phyloP scores from a whole-genome alignment of 2,113 vertebrate genomes.

The Pungitius pungitius region DNA sequence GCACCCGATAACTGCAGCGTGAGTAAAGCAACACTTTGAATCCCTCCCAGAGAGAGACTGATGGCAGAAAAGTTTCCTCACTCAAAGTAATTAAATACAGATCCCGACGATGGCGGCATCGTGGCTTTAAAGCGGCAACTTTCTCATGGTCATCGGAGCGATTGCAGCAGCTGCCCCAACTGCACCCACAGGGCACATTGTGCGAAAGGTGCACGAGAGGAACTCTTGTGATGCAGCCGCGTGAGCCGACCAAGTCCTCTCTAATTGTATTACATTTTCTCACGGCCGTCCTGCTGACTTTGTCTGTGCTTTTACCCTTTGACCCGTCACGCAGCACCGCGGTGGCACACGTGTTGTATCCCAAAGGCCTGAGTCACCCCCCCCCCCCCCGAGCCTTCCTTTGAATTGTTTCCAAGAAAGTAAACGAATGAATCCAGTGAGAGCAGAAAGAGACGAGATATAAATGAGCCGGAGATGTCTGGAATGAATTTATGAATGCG shows the following conservation, averaged over 20 bases:
- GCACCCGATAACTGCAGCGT: not conserved
- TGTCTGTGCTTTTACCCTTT: not conserved
- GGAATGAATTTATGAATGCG: not conserved
- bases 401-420: not conserved
- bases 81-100: not conserved
- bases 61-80: not conserved
- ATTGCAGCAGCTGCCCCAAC: not conserved
- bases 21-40: not conserved
- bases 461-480: not conserved
- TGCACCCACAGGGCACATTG: not conserved
- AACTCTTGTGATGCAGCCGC: not conserved
- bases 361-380: conserved; percentile 1
- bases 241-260: not conserved
- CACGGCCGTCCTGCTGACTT: conserved; percentile 2
- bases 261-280: conserved; percentile 27
- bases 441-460: not conserved
- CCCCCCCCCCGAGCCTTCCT: conserved; percentile 7
- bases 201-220: not conserved
- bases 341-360: not conserved
- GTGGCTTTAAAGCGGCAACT: not conserved
- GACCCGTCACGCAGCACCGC: not conserved
- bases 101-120: not conserved
- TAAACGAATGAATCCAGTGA: not conserved
- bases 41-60: not conserved
- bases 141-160: not conserved